These are phyloP conservation scores for Genyomyrus donnyi DNA, from an alignment of 2,113 vertebrate species.

Conservation along the genomic window DNA sequence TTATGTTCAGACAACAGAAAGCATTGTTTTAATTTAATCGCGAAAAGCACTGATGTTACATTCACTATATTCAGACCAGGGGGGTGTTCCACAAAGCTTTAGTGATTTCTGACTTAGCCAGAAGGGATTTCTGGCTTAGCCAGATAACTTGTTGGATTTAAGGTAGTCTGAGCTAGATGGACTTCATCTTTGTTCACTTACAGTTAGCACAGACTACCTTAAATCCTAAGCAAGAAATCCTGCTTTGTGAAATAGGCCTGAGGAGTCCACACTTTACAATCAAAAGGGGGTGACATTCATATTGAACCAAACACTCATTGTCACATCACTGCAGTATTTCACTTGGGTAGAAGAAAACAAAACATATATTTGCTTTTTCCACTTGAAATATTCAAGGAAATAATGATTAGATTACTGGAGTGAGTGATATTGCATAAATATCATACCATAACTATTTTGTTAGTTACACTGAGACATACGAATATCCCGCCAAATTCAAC, in stretches of 20 bases:
- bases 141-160: background rate
- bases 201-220: background rate
- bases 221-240: background rate
- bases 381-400: background rate
- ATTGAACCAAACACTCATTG: background rate
- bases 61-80: conserved; percentile 10
- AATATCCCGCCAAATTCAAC: background rate
- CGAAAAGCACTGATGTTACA: background rate
- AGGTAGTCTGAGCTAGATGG: background rate
- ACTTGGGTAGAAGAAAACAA: background rate
- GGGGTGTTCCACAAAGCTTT: background rate
- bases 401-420: background rate
- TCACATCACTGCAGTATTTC: background rate
- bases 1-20: background rate
- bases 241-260: background rate
- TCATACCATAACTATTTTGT: background rate
- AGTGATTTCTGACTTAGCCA: background rate
- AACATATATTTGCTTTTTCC: background rate
- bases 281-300: conserved; percentile 16
- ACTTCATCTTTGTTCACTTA: background rate
- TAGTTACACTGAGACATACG: background rate
- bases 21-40: background rate
- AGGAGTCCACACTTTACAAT: conserved; percentile 14
- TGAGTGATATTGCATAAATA: background rate
- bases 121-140: background rate